phyloP scores from a whole-genome alignment of 2,113 vertebrate genomes.

The Ranitomeya imitator region DNA sequence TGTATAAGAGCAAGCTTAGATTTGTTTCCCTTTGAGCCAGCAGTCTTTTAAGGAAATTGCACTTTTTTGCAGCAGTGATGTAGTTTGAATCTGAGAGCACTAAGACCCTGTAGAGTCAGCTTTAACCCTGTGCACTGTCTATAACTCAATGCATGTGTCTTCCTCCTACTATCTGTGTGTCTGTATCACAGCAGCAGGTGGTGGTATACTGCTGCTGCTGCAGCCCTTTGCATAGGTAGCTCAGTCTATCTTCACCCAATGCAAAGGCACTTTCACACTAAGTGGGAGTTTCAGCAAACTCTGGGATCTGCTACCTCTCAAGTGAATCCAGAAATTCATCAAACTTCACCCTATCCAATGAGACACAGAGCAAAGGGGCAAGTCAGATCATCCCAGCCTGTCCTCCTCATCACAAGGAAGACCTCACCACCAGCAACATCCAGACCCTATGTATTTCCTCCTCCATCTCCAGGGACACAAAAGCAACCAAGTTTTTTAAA shows the following conservation, averaged over 20 bases:
- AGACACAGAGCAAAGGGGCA: slow-evolving; percentile 50
- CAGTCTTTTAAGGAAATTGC: slow-evolving; percentile 19
- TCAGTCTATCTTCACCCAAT: slow-evolving; percentile 54
- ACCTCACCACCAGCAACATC: slow-evolving; percentile 39
- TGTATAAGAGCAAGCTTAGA: neutral
- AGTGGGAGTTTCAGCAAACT: slow-evolving; percentile 51
- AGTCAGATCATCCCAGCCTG: slow-evolving; percentile 50
- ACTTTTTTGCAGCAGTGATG: slow-evolving; percentile 23
- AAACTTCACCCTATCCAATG: slow-evolving; percentile 50
- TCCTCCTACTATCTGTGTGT: slow-evolving; percentile 55
- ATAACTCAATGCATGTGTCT: slow-evolving; percentile 55
- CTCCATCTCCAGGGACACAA: slow-evolving; percentile 42
- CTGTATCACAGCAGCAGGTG: slow-evolving; percentile 58
- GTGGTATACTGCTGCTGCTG: slow-evolving; percentile 52
- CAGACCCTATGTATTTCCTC: slow-evolving; percentile 40
- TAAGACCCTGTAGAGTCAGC: slow-evolving; percentile 52
- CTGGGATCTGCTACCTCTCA: slow-evolving; percentile 56
- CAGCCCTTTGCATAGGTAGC: slow-evolving; percentile 50
- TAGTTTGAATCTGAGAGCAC: slow-evolving; percentile 15
- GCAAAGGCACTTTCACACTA: slow-evolving; percentile 48
- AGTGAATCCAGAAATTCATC: slow-evolving; percentile 56
- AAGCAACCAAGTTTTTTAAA: slow-evolving; percentile 41
- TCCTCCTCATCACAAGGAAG: slow-evolving; percentile 45
- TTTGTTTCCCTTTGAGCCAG: neutral
- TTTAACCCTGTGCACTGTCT: slow-evolving; percentile 40